phyloP scores from a whole-genome alignment of 1,140 invertebrate genomes.

The Stenopsyche tienmushanensis region DNA sequence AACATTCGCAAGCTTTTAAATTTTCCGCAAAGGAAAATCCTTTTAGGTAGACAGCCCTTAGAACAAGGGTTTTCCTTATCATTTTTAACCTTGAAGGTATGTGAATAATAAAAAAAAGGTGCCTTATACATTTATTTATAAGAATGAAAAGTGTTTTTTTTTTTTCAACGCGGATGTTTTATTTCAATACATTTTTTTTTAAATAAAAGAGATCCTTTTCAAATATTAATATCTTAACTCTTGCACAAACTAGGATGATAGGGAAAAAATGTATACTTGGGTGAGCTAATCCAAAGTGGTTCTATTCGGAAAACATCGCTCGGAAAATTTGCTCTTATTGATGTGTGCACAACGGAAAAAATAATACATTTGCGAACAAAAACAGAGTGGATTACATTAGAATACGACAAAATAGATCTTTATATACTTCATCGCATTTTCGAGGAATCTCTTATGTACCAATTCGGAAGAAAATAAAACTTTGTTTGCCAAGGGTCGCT shows the following conservation, averaged over 20 bases:
- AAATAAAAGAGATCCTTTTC: no score
- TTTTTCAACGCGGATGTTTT: no score
- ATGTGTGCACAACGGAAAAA: background rate
- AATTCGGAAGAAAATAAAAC: no score
- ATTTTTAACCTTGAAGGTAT: slow-evolving; percentile 11
- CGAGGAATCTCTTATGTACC: no score
- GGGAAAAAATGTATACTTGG: no score
- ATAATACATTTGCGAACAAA: slow-evolving; percentile 12
- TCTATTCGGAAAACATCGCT: background rate
- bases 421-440: slow-evolving; percentile 12
- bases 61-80: background rate
- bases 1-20: slow-evolving; percentile 21
- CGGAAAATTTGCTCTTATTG: slow-evolving; percentile 6
- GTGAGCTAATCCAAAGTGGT: slow-evolving; percentile 2
- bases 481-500: no score
- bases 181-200: no score
- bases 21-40: slow-evolving; percentile 9
- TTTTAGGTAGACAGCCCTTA: slow-evolving; percentile 7
- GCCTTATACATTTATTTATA: no score
- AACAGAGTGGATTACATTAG: slow-evolving; percentile 20
- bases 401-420: slow-evolving; percentile 13
- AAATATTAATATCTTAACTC: no score
- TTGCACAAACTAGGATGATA: no score
- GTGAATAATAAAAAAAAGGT: slow-evolving; percentile 10
- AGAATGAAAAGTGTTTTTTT: no score